Percentiles rank a stretch among this genome's conserved stretches.
Conservation (phyloP, 1,140 invertebrate genomes). For the Cotesia vestalis region DNA sequence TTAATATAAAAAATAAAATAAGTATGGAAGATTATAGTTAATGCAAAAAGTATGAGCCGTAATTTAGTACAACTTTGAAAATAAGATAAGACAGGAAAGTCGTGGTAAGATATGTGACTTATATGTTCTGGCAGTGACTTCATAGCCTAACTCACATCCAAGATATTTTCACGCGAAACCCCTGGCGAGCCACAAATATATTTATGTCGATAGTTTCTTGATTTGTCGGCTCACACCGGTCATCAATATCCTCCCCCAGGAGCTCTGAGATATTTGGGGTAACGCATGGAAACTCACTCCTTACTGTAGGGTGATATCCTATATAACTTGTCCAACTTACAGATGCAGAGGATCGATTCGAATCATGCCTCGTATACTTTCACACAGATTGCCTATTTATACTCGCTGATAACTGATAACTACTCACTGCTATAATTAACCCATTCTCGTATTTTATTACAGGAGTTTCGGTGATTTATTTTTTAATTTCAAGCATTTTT, state of each 20-base stretch:
- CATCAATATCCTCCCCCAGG: conserved; percentile 58
- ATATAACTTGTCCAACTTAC: conserved; percentile 41
- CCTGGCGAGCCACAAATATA: conserved; percentile 64
- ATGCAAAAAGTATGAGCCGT: no score
- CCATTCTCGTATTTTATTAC: no score
- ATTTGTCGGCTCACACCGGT: conserved; percentile 64
- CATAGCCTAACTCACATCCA: conserved; percentile 41
- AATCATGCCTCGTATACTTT: conserved; percentile 32
- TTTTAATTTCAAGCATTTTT: no score
- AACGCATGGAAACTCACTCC: conserved; percentile 43
- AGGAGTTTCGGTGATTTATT: no score
- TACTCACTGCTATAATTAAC: not conserved
- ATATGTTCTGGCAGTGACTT: conserved; percentile 57
- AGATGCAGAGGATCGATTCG: conserved; percentile 41
- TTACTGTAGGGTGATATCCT: conserved; percentile 12
- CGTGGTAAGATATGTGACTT: conserved; percentile 50
- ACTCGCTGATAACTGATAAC: not conserved
- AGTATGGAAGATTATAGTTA: no score
- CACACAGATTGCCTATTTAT: conserved; percentile 24
- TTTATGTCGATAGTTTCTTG: conserved; percentile 68
- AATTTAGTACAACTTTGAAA: no score
- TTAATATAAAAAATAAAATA: no score
- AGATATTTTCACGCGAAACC: conserved; percentile 50
- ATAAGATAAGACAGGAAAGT: not conserved
- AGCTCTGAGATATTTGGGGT: conserved; percentile 48